Evolutionary conservation across 2,888 invertebrate genomes (phyloP).

Genomic region (Macrophya alboannulata): DNA sequence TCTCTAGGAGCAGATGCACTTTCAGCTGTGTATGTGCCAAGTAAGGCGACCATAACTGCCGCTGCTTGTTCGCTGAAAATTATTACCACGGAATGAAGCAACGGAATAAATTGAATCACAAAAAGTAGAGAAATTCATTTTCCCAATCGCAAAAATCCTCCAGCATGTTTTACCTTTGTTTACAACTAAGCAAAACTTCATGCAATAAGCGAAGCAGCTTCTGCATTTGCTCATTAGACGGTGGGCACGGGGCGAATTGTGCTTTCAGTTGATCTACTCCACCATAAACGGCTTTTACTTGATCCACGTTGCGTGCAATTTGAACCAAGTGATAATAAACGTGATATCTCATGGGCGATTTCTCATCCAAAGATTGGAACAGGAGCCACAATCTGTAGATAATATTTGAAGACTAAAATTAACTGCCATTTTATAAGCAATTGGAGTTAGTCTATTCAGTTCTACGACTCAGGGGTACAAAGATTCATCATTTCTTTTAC

Average conservation of each 20-base stretch:
- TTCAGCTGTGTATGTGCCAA: constrained; percentile 98
- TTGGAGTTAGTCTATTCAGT: background rate
- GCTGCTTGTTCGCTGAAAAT: constrained; percentile 92
- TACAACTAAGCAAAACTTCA: constrained; percentile 92
- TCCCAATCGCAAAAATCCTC: background rate
- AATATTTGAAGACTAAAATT: background rate
- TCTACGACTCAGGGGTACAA: background rate
- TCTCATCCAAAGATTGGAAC: constrained; percentile 94
- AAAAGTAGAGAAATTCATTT: constrained; percentile 44
- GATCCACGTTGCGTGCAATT: constrained; percentile 93
- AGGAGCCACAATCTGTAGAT: constrained; percentile 90
- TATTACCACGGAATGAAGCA: constrained; percentile 60
- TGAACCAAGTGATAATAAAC: constrained; percentile 96
- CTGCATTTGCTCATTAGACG: constrained; percentile 95
- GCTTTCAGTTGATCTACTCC: constrained; percentile 92
- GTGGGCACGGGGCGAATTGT: constrained; percentile 90
- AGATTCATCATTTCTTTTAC: background rate
- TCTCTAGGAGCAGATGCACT: constrained; percentile 98
- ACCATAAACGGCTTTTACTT: constrained; percentile 91
- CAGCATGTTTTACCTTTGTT: constrained; percentile 86
- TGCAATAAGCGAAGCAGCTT: constrained; percentile 94
- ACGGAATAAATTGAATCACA: constrained; percentile 53
- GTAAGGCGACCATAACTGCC: constrained; percentile 97
- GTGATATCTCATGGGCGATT: constrained; percentile 93
- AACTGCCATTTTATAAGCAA: background rate